phyloP scores from a whole-genome alignment of 2,113 vertebrate genomes.

The Nyctibius bracteatus region DNA sequence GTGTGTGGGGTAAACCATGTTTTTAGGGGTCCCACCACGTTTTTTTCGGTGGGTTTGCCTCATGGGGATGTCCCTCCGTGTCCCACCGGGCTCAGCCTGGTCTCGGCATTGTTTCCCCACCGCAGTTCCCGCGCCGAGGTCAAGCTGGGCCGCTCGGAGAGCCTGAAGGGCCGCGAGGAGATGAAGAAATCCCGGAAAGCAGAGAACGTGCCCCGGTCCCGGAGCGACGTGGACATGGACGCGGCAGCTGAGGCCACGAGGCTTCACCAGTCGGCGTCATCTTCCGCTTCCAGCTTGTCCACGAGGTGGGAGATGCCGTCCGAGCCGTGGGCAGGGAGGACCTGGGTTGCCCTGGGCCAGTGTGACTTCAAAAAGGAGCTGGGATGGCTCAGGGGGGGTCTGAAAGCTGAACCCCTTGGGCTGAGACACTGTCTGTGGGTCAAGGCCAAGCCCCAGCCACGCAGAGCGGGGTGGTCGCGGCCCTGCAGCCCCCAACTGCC shows the following conservation, averaged over 20 bases:
- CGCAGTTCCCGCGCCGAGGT: conserved; percentile 72
- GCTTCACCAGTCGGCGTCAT: conserved; percentile 86
- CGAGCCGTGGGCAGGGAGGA: rapidly evolving
- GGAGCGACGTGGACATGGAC: conserved; percentile 94
- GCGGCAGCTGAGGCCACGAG: conserved; percentile 81
- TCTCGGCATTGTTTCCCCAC: neutral
- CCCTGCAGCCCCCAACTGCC: neutral
- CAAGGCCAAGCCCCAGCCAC: no score
- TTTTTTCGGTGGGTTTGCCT: rapidly evolving
- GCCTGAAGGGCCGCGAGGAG: conserved; percentile 90
- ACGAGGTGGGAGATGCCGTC: conserved; percentile 67
- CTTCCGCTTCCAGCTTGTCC: conserved; percentile 88
- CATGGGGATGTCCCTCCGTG: rapidly evolving
- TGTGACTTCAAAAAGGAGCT: neutral
- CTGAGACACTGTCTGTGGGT: neutral
- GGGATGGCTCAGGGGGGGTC: rapidly evolving
- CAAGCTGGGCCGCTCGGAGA: conserved; percentile 89
- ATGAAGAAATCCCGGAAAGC: conserved; percentile 79
- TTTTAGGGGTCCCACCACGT: rapidly evolving
- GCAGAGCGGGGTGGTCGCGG: rapidly evolving
- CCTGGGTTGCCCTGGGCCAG: rapidly evolving
- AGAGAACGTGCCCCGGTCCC: conserved; percentile 87
- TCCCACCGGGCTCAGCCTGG: neutral
- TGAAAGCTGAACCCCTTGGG: no score
- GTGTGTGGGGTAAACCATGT: rapidly evolving